phyloP scores from a whole-genome alignment of 2,888 invertebrate species.

The Drosophila anceps region DNA sequence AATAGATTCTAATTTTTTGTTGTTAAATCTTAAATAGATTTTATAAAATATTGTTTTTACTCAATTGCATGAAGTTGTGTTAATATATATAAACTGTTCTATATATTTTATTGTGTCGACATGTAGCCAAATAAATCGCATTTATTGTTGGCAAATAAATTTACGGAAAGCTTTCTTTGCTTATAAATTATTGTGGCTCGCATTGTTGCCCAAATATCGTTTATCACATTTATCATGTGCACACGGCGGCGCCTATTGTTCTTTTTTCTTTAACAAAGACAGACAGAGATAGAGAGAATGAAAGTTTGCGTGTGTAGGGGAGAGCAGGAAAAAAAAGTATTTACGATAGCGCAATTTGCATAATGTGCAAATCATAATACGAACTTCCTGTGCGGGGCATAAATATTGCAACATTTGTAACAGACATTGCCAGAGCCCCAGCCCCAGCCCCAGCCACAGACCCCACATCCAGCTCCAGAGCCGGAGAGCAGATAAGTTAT shows the following conservation, averaged over 20 bases:
- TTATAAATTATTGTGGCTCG: constrained; percentile 39
- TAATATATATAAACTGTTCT: too few relatives aligned
- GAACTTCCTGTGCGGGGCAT: constrained; percentile 71
- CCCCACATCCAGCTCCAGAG: neutral
- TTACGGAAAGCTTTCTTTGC: constrained; percentile 22
- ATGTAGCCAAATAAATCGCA: constrained; percentile 29
- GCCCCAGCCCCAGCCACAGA: neutral
- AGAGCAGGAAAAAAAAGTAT: constrained; percentile 51
- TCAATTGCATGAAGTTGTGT: neutral
- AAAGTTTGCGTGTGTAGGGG: neutral
- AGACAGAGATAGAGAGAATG: neutral
- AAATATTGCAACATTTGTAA: constrained; percentile 79
- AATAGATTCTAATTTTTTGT: too few relatives aligned
- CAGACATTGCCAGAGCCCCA: constrained; percentile 61
- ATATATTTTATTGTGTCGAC: too few relatives aligned
- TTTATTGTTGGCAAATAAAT: constrained; percentile 56
- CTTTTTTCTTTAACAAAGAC: constrained; percentile 21
- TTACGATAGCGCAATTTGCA: constrained; percentile 80
- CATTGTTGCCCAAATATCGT: constrained; percentile 67
- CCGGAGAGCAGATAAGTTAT: constrained; percentile 65
- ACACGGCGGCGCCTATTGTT: constrained; percentile 68
- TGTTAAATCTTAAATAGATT: too few relatives aligned
- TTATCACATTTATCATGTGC: constrained; percentile 78
- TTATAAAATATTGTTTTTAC: neutral
- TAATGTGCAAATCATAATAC: constrained; percentile 81